Percentiles rank a stretch among this genome's conserved stretches.
Evolutionary conservation across 2,113 vertebrate species (phyloP).

Genomic region (Pavo muticus): DNA sequence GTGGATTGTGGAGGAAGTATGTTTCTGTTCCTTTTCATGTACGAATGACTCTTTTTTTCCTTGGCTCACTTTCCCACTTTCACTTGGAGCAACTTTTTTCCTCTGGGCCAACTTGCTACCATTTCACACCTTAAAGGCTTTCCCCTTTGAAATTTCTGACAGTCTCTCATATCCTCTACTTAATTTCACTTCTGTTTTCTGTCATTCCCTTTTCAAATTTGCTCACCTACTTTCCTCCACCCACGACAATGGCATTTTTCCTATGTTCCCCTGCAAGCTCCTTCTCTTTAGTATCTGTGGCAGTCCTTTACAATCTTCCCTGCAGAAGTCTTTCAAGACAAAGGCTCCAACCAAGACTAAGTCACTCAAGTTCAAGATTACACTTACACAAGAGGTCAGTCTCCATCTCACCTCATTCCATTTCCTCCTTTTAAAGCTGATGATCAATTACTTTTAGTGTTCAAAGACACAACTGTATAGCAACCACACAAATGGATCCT

Average conservation of each 20-base stretch:
- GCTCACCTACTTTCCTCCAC: not conserved
- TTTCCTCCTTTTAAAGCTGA: not conserved
- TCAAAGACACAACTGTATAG: not conserved
- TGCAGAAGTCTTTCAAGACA: not conserved
- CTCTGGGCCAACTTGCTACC: not conserved
- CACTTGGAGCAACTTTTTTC: not conserved
- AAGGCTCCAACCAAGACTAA: not conserved
- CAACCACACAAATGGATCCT: not conserved
- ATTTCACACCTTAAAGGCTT: not conserved
- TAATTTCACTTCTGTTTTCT: not conserved
- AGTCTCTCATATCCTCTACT: not conserved
- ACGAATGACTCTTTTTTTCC: not conserved
- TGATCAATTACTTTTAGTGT: not conserved
- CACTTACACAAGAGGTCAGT: not conserved
- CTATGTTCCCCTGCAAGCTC: not conserved
- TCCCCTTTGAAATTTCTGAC: slow-evolving; percentile 6
- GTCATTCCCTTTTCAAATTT: not conserved
- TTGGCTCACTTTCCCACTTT: not conserved
- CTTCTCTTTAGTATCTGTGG: not conserved
- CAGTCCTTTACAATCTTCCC: not conserved
- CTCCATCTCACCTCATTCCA: slow-evolving; percentile 7
- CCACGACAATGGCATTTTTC: not conserved
- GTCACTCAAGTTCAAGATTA: not conserved
- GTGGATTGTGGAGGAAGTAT: not conserved
- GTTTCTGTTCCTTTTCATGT: not conserved